Base-by-base conservation (phyloP, 2,113 vertebrate genomes). In the Lepus europaeus region DNA sequence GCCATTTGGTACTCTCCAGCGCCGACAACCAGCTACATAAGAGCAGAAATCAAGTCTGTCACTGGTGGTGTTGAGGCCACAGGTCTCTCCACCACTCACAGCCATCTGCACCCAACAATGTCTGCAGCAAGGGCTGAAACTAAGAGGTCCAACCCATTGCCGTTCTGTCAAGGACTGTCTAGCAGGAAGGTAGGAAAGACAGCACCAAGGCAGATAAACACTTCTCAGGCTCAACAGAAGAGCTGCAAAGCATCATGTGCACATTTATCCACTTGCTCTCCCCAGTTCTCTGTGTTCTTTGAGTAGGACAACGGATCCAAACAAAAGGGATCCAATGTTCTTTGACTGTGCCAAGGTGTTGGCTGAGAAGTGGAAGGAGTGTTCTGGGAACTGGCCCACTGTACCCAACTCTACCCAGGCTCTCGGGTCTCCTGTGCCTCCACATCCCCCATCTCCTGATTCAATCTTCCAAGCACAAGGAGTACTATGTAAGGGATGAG, bases 1-100 rank as follows among this genome's bases (percentile, higher is more conserved):
- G 98, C 99, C 99, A 99, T 89, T 99, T 99, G 90, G 99, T 99
- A 97, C 99, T 99, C 98, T 99, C 99, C 77, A 99, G 98, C 2
- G 99, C 99, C 0, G 99, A 99, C 72, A 99, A 99, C 99, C 99
- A 99, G 98, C 99, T 99, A 98, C 14, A 73, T 5, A 33, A 33
- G 87, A 19, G 64, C 7, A 96, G 61, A 92, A 91, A 96, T 53
- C 6, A 39, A 94, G 16, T 3, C 45, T 59, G 49, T 96, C 69
- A 95, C 33, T 19, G 39, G 88, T 29, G 45, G 51, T 36, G 7
- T 78, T 29, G 31, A 70, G 39, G 72, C 79, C 8, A 70, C 51
- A 51, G 74, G 59, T 80, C 64, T 96, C 31, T 85, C 83, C 4
- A 29, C 39, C 29, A 31, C n/a, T 29, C 51, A 27, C 0, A 1